These are phyloP conservation scores for Chinchilla lanigera DNA, from an alignment of 2,113 vertebrate genomes.

Conservation along the genomic window DNA sequence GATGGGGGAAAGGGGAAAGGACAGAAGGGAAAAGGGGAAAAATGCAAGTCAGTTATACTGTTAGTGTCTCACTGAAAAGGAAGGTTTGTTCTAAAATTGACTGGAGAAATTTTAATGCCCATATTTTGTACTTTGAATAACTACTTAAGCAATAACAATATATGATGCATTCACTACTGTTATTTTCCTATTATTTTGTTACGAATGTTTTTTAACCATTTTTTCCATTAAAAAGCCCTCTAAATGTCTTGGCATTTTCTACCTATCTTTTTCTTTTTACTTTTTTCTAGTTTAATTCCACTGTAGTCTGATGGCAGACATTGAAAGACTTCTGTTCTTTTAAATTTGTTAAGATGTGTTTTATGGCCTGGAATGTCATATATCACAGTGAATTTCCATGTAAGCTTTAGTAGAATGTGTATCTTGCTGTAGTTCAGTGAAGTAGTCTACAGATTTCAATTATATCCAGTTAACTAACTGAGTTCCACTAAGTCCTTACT, in stretches of 20 bases:
- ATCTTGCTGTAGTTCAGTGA: background rate
- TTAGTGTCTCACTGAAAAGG: background rate
- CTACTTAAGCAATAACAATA: background rate
- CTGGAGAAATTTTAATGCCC: background rate
- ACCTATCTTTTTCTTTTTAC: background rate
- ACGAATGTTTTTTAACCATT: background rate
- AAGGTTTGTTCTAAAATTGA: background rate
- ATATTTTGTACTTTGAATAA: background rate
- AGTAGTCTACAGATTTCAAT: background rate
- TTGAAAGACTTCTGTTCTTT: background rate
- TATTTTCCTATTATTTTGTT: background rate
- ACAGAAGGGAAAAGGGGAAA: background rate
- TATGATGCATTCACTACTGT: background rate
- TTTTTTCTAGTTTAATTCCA: background rate
- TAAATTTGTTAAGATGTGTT: background rate
- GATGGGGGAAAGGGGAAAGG: background rate
- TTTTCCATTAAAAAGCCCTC: background rate
- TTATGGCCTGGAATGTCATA: background rate
- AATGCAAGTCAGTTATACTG: background rate
- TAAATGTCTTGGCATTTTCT: background rate
- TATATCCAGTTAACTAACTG: background rate
- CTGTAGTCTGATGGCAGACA: background rate
- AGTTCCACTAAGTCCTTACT: background rate
- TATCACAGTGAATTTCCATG: background rate
- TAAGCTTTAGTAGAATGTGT: background rate